Percentiles rank a stretch among this genome's conserved stretches.
phyloP scores from a whole-genome alignment of 2,113 vertebrate genomes.

The Seriola quinqueradiata region DNA sequence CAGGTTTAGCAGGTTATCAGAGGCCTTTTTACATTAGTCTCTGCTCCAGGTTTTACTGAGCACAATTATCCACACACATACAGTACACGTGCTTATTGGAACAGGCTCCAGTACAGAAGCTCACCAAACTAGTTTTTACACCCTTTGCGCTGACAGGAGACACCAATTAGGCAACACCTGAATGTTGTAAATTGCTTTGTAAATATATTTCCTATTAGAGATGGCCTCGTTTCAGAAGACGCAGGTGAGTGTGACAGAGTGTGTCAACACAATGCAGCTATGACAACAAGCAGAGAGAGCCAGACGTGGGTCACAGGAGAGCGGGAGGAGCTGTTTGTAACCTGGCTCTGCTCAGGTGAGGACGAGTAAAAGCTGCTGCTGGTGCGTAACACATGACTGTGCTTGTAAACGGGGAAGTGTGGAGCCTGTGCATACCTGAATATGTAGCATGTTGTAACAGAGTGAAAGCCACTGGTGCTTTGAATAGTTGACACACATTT shows the following conservation, averaged over 20 bases:
- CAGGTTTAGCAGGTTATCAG: neutral
- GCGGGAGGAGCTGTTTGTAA: slow-evolving; percentile 2
- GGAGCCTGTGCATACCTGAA: slow-evolving; percentile 1
- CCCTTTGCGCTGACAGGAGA: neutral
- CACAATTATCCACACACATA: neutral
- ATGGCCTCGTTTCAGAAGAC: too few species aligned
- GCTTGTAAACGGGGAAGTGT: slow-evolving; percentile 32
- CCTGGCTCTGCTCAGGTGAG: slow-evolving; percentile 18
- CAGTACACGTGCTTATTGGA: neutral
- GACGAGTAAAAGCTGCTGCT: neutral
- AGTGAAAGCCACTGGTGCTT: neutral
- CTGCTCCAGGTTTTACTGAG: neutral
- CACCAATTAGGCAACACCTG: neutral
- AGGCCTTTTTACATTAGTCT: neutral
- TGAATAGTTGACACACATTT: neutral
- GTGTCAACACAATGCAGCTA: neutral
- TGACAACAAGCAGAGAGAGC: slow-evolving; percentile 26
- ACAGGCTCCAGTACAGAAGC: neutral
- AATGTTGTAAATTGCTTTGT: neutral
- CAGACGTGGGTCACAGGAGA: slow-evolving; percentile 43
- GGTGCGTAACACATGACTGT: neutral
- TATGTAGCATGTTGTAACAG: neutral
- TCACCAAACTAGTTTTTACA: slow-evolving; percentile 24
- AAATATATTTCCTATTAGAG: neutral
- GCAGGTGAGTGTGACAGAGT: neutral